A percentile compares a stretch with the other conserved stretches of the same genome.
Evolutionary conservation across 2,113 vertebrate genomes (phyloP).

Genomic region (Colossoma macropomum): DNA sequence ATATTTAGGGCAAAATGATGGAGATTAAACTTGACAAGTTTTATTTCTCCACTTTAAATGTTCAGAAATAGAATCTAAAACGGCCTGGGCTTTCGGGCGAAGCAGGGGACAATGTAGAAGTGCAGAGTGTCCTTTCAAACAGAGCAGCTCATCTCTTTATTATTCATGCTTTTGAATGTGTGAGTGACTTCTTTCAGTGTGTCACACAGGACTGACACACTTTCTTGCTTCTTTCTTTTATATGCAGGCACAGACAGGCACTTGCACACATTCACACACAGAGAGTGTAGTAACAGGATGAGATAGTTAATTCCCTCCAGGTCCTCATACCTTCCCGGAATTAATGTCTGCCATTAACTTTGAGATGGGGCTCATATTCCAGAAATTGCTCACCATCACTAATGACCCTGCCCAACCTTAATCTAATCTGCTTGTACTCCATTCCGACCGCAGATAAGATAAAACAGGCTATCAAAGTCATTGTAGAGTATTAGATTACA

Average conservation of each 20-base stretch:
- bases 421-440: neutral
- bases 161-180: slow-evolving; percentile 42
- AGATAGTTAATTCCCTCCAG: slow-evolving; percentile 7
- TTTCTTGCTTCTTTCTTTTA: neutral
- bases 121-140: slow-evolving; percentile 13
- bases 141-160: slow-evolving; percentile 36
- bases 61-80: slow-evolving; percentile 34
- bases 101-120: slow-evolving; percentile 1
- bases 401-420: slow-evolving; percentile 15
- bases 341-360: slow-evolving; percentile 37
- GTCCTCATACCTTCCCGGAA: slow-evolving; percentile 28
- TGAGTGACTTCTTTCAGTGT: slow-evolving; percentile 21
- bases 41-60: slow-evolving; percentile 18
- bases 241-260: neutral
- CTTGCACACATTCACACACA: neutral
- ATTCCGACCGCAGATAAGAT: neutral
- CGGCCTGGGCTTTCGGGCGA: slow-evolving; percentile 18
- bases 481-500: neutral
- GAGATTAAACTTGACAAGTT: slow-evolving; percentile 40
- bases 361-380: slow-evolving; percentile 11
- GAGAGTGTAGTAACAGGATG: slow-evolving; percentile 9
- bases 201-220: slow-evolving; percentile 22
- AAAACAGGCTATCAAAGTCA: neutral
- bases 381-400: slow-evolving; percentile 30
- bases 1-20: slow-evolving; percentile 39